These are phyloP conservation scores for Notothenia rossii DNA, from an alignment of 2,113 vertebrate species.

Conservation along the genomic window DNA sequence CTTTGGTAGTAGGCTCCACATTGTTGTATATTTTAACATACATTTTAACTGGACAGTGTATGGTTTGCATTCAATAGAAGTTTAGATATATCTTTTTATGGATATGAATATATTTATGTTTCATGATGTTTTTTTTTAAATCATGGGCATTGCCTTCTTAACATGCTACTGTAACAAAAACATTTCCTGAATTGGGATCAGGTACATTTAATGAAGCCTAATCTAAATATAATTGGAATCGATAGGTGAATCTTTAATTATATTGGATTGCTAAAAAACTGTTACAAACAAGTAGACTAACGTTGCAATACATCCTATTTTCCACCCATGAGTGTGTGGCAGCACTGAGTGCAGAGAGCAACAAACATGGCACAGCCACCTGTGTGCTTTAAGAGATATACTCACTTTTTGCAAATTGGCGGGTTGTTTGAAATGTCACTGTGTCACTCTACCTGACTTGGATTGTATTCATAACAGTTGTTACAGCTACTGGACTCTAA, in stretches of 20 bases:
- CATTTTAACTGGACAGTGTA: too few relatives aligned
- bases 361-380: too few relatives aligned
- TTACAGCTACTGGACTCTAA: background rate
- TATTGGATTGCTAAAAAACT: background rate
- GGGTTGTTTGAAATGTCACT: background rate
- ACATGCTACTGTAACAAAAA: too few relatives aligned
- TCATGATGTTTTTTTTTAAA: too few relatives aligned
- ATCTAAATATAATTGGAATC: background rate
- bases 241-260: background rate
- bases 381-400: background rate
- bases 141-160: too few relatives aligned
- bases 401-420: background rate
- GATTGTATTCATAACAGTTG: background rate
- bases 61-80: too few relatives aligned
- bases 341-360: background rate
- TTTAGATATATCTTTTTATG: too few relatives aligned
- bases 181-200: too few relatives aligned
- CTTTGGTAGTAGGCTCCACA: too few relatives aligned
- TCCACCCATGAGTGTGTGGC: background rate
- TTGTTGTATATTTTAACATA: too few relatives aligned
- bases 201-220: too few relatives aligned
- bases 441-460: background rate
- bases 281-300: background rate
- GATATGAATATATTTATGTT: too few relatives aligned
- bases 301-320: background rate